Evolutionary conservation across 2,113 vertebrate species (phyloP).

Genomic region (Aphelocoma coerulescens): DNA sequence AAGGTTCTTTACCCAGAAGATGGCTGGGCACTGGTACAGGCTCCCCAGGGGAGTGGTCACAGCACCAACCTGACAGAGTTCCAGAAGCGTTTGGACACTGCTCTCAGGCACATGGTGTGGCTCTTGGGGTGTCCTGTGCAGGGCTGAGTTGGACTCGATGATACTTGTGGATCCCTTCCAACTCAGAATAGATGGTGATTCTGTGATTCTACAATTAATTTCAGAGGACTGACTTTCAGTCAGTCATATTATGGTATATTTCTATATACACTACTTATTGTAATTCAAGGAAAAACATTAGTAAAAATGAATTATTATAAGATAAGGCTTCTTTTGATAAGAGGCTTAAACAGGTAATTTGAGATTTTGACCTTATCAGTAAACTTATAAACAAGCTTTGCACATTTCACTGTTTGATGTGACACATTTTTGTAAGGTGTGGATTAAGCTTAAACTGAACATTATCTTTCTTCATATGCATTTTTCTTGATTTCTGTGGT

Average conservation of each 20-base stretch:
- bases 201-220: not conserved
- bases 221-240: not conserved
- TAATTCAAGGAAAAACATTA: not conserved
- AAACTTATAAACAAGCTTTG: not conserved
- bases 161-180: not conserved
- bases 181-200: not conserved
- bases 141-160: not conserved
- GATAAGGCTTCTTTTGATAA: not conserved
- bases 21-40: not conserved
- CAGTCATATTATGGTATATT: not conserved
- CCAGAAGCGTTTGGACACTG: not conserved
- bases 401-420: not conserved
- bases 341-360: not conserved
- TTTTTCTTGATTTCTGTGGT: not conserved
- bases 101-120: not conserved
- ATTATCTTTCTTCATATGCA: not conserved
- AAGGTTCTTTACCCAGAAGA: not conserved
- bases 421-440: not conserved
- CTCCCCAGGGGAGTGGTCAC: rapidly evolving
- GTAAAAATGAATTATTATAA: not conserved
- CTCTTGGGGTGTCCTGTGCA: not conserved
- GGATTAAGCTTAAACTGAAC: not conserved
- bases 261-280: not conserved
- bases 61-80: not conserved
- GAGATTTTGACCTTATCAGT: not conserved